Evolutionary conservation across 2,888 invertebrate genomes (phyloP).

Genomic region (Dasypogon diadema): DNA sequence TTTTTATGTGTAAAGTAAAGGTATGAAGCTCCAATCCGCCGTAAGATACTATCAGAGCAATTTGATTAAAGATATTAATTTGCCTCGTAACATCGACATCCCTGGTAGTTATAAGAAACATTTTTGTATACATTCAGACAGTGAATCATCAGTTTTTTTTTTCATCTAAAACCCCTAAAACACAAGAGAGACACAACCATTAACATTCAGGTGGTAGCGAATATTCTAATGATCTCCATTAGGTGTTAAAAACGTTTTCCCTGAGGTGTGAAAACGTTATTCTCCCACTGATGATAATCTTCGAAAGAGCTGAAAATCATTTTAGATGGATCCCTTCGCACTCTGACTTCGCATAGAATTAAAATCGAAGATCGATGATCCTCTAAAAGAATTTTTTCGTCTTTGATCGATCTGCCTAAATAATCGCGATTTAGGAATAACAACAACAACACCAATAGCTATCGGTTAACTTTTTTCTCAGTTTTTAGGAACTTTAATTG

Average conservation of each 20-base stretch:
- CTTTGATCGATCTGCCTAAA: constrained; percentile 37
- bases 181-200: constrained; percentile 25
- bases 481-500: constrained; percentile 35
- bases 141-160: background rate
- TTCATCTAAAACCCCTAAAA: background rate
- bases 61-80: no score
- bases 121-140: no score
- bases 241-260: constrained; percentile 36
- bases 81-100: no score
- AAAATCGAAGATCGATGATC: constrained; percentile 47
- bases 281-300: constrained; percentile 38
- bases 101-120: no score
- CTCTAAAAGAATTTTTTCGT: constrained; percentile 20
- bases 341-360: background rate
- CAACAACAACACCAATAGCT: constrained; percentile 15
- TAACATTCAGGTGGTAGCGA: constrained; percentile 34
- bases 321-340: background rate
- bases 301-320: constrained; percentile 28
- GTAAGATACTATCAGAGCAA: no score
- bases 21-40: no score
- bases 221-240: constrained; percentile 44
- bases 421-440: constrained; percentile 40
- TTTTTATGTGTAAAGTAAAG: no score
- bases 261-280: constrained; percentile 45
- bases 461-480: constrained; percentile 18